These are phyloP conservation scores for Aphelinus certus DNA, from an alignment of 1,140 invertebrate genomes.

Conservation along the genomic window DNA sequence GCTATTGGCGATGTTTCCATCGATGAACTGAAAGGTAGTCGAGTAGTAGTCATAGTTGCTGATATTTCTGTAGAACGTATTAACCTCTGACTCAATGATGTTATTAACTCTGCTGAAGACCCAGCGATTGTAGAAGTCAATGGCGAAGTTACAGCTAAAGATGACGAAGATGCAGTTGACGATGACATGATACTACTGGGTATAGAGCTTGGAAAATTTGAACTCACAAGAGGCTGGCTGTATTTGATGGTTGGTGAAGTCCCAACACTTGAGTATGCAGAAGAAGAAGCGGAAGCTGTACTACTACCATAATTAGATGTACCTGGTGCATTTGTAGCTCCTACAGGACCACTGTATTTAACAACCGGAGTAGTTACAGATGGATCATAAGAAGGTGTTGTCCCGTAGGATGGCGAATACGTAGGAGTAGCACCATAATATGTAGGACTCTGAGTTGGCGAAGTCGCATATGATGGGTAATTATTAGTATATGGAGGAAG, in stretches of 20 bases:
- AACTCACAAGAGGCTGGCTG: constrained; percentile 34
- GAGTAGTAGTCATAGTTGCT: too few species aligned
- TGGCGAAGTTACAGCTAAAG: constrained; percentile 24
- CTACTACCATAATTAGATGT: neutral
- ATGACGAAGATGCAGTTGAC: constrained; percentile 37
- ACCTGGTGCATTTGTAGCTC: neutral
- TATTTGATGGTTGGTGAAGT: constrained; percentile 28
- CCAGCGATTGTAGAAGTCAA: neutral
- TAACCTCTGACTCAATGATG: too few species aligned
- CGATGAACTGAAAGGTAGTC: too few species aligned
- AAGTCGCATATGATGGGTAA: constrained; percentile 6
- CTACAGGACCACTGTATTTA: constrained; percentile 23
- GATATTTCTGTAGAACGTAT: too few species aligned
- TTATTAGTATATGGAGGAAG: constrained; percentile 41
- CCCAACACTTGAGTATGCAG: constrained; percentile 4
- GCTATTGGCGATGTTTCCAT: too few species aligned
- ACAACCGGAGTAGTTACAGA: constrained; percentile 6
- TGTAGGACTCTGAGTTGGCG: neutral
- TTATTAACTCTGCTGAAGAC: too few species aligned
- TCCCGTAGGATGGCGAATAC: neutral
- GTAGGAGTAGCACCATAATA: neutral
- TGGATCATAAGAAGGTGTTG: neutral
- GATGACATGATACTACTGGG: constrained; percentile 28
- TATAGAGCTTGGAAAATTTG: constrained; percentile 32
- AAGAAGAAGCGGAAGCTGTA: constrained; percentile 24